Percentiles rank a stretch among this genome's conserved stretches.
These are phyloP conservation scores for Halictus rubicundus DNA, from an alignment of 1,140 invertebrate genomes.

Conservation along the genomic window DNA sequence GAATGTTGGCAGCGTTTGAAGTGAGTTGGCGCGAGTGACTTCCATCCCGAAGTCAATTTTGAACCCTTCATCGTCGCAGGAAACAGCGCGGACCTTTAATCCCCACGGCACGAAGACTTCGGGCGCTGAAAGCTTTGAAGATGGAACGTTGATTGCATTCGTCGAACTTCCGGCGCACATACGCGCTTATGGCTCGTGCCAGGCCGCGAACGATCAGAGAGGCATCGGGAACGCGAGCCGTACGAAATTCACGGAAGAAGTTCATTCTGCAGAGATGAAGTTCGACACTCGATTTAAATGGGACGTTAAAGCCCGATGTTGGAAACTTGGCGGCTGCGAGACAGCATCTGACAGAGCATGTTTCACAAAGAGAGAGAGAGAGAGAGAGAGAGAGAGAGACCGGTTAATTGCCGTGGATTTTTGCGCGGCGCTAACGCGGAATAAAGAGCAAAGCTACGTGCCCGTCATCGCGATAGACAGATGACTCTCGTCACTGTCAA, in stretches of 20 bases:
- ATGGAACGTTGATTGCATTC: slow-evolving; percentile 37
- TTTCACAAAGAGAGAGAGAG: no score
- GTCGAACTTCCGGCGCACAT: slow-evolving; percentile 23
- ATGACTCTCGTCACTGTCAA: slow-evolving; percentile 32
- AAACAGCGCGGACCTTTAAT: slow-evolving; percentile 30
- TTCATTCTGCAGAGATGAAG: neutral
- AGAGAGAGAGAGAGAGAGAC: no score
- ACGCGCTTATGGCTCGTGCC: neutral
- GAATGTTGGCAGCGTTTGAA: neutral
- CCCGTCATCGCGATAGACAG: slow-evolving; percentile 9
- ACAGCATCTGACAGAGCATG: no score
- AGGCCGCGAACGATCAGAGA: neutral
- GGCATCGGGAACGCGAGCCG: neutral
- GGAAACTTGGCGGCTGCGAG: no score
- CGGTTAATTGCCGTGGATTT: neutral
- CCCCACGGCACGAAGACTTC: slow-evolving; percentile 23
- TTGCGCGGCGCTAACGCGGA: neutral
- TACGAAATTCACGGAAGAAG: neutral
- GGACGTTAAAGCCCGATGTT: no score
- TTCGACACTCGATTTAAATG: neutral
- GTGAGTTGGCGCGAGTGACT: neutral
- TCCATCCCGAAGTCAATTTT: slow-evolving; percentile 30
- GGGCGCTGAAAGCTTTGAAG: slow-evolving; percentile 36
- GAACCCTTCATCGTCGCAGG: neutral
- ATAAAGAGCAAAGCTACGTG: slow-evolving; percentile 22